Conservation (phyloP, 2,113 vertebrate species). For the Paedocypris sp. region DNA sequence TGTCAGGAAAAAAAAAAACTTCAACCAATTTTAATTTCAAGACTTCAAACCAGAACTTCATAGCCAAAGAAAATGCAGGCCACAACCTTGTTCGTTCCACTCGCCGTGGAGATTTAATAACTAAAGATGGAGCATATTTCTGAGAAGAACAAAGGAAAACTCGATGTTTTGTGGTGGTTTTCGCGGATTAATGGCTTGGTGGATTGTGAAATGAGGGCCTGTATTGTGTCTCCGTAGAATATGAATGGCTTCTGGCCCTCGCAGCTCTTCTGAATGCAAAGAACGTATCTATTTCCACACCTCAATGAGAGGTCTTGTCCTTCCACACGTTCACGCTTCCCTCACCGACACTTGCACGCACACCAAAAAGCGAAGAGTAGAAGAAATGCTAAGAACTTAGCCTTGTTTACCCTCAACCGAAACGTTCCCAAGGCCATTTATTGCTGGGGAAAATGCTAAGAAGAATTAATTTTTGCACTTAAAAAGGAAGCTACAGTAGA, state of each 20-base stretch:
- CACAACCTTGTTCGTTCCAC: not conserved
- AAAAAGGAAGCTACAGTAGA: too few relatives aligned
- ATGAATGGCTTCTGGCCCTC: slow-evolving; percentile 48
- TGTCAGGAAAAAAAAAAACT: too few relatives aligned
- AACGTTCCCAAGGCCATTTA: too few relatives aligned
- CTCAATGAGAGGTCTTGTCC: not conserved
- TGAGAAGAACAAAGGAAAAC: slow-evolving; percentile 2
- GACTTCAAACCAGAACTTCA: too few relatives aligned
- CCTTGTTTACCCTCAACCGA: too few relatives aligned
- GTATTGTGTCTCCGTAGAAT: slow-evolving; percentile 39
- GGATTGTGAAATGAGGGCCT: slow-evolving; percentile 44
- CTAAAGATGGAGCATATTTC: not conserved
- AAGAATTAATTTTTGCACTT: too few relatives aligned
- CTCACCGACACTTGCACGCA: not conserved
- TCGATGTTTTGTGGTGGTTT: slow-evolving; percentile 35
- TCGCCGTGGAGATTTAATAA: not conserved
- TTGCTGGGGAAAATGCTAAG: too few relatives aligned
- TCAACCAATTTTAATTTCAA: too few relatives aligned
- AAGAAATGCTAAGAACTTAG: too few relatives aligned
- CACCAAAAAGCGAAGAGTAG: too few relatives aligned
- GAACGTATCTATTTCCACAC: slow-evolving; percentile 26
- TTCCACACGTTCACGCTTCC: not conserved
- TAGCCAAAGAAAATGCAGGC: not conserved
- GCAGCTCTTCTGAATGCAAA: slow-evolving; percentile 18
- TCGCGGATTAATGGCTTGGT: slow-evolving; percentile 50